Evolutionary conservation across 1,140 invertebrate genomes (phyloP), one percentile per base, ranked within the genome.

Genomic region (Drosophila fuyamai): DNA sequence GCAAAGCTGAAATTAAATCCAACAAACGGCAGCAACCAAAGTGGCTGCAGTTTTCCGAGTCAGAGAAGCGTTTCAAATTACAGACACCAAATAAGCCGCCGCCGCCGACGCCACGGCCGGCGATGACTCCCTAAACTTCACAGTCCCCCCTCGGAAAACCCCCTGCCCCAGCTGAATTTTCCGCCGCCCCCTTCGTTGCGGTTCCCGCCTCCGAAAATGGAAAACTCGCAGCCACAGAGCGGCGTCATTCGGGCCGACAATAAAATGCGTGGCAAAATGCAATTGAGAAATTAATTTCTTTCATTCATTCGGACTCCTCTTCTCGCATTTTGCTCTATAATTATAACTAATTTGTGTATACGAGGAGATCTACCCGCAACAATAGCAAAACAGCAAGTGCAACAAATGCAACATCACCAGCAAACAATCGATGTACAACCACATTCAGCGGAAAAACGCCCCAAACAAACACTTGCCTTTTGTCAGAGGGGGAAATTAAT

Each of bases 21-120:
- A 68, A 57, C 50, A 75, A 44, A 47, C 38, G 32, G 57, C 36
- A 41, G 29, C 41, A 55, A 41, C 18, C 36, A 44, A 54, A 60
- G 55, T 63, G 65, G 18, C 60, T 53, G 63, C 72, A 79, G 79
- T 82, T 90, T 90, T 88, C 88, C 79, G 82, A 90, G 67, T 83
- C 86, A 90, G 73, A 90, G 88, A 90, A 90, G 86, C 86, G 86
- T 90, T 90, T 90, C 86, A 90, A 90, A 90, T 90, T 90, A 90
- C 86, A 90, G 86, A 86, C 86, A 90, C 86, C 86, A 90, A 90
- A 90, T 83, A 90, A 78, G 86, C 86, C 85, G 86, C 62, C 72
- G 67, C 61, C 63, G 53, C 60, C 36, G 53, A 58, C 65, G 58
- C 66, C 60, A 66, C 57, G 51, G 56, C 76, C 51, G 41, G 16